Percentiles rank a stretch among this genome's conserved stretches.
Evolutionary conservation across 2,113 vertebrate genomes (phyloP).

Genomic region (Vanacampus margaritifer): DNA sequence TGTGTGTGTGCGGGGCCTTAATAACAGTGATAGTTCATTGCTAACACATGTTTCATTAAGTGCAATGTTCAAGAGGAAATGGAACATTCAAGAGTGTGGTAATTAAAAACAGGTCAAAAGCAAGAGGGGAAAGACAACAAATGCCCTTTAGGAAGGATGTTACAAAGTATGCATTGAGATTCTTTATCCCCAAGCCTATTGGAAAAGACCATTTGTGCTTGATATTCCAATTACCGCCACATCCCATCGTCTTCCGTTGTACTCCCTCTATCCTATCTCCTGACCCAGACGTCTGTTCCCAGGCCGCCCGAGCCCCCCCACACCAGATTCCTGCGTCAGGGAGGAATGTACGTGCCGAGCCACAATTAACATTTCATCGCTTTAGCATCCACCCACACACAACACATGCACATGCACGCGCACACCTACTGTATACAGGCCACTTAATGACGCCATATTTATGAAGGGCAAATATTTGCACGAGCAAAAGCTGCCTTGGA

Average conservation of each 20-base stretch:
- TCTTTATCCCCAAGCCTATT: background rate
- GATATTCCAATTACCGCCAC: too few relatives aligned
- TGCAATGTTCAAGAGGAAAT: slow-evolving; percentile 25
- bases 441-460: slow-evolving; percentile 58
- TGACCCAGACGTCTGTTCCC: slow-evolving; percentile 64
- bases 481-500: slow-evolving; percentile 52
- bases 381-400: slow-evolving; percentile 32
- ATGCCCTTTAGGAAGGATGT: slow-evolving; percentile 1
- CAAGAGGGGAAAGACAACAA: slow-evolving; percentile 12
- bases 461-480: slow-evolving; percentile 69
- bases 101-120: slow-evolving; percentile 42
- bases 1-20: slow-evolving; percentile 1
- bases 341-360: slow-evolving; percentile 50
- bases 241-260: background rate
- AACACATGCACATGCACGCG: background rate
- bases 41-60: slow-evolving; percentile 53
- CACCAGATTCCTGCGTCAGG: slow-evolving; percentile 64
- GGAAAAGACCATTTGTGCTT: background rate
- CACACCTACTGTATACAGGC: slow-evolving; percentile 53
- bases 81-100: slow-evolving; percentile 8
- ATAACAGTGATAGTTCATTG: slow-evolving; percentile 44
- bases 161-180: background rate
- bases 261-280: slow-evolving; percentile 41
- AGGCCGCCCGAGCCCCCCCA: slow-evolving; percentile 37
- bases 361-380: slow-evolving; percentile 65